Conservation (phyloP, 2,113 vertebrate genomes). For the Polypterus bichir region DNA sequence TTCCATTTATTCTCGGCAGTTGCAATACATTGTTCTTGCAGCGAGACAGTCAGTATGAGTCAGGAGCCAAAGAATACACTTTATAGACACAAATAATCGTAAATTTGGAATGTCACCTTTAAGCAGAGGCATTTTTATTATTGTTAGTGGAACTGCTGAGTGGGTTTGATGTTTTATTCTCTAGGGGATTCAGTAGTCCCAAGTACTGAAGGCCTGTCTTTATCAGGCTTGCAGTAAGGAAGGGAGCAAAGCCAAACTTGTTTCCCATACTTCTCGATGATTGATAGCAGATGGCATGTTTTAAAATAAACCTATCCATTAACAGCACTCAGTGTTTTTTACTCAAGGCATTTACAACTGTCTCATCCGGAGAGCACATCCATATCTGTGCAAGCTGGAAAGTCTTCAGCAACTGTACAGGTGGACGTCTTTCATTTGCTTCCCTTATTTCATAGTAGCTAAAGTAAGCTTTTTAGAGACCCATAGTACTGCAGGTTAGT, state of each 20-base stretch:
- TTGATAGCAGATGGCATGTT: constrained; percentile 88
- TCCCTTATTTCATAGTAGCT: constrained; percentile 41
- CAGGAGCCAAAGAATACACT: constrained; percentile 93
- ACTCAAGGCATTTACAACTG: constrained; percentile 72
- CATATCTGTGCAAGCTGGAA: constrained; percentile 30
- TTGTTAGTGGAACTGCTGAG: constrained; percentile 94
- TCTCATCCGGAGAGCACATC: constrained; percentile 57
- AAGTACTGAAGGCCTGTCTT: constrained; percentile 66
- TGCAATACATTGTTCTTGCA: constrained; percentile 89
- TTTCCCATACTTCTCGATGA: constrained; percentile 74
- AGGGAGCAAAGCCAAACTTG: constrained; percentile 69
- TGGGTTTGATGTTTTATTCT: constrained; percentile 94
- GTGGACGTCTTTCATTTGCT: constrained; percentile 85
- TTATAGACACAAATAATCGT: constrained; percentile 99
- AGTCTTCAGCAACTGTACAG: constrained; percentile 61
- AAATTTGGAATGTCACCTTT: constrained; percentile 99
- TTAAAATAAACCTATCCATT: constrained; percentile 97
- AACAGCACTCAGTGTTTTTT: constrained; percentile 72
- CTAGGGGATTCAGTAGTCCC: constrained; percentile 68
- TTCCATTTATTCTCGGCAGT: constrained; percentile 81
- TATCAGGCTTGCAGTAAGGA: constrained; percentile 63
- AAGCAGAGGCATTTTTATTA: constrained; percentile 98
- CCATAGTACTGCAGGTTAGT: constrained; percentile 36
- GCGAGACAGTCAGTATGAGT: constrained; percentile 75
- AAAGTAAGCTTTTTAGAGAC: constrained; percentile 33